Percentiles rank a stretch among this genome's conserved stretches.
phyloP scores from a whole-genome alignment of 2,888 invertebrate genomes.

The Limnephilus lunatus region DNA sequence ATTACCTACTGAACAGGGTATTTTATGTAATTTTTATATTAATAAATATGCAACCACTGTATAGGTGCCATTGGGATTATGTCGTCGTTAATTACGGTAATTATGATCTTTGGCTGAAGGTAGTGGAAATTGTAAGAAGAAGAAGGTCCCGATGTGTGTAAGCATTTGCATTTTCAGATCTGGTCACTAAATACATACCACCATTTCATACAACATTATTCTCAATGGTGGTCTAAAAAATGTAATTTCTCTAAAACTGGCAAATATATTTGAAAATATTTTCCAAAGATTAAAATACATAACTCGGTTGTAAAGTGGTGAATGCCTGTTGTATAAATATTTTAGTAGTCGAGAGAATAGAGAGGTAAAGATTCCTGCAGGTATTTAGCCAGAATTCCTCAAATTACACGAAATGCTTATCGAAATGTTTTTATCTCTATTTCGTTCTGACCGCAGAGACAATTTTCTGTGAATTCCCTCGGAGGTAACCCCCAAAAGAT shows the following conservation, averaged over 20 bases:
- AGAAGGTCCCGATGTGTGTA: too few species aligned
- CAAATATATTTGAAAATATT: neutral
- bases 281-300: neutral
- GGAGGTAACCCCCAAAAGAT: neutral
- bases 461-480: slow-evolving; percentile 5
- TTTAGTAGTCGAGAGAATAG: neutral
- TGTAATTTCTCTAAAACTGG: neutral
- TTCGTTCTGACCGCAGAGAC: slow-evolving; percentile 17
- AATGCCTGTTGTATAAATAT: neutral
- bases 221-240: too few species aligned
- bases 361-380: neutral
- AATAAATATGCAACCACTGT: too few species aligned
- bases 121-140: too few species aligned
- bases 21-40: too few species aligned
- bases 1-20: too few species aligned
- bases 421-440: slow-evolving; percentile 24
- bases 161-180: too few species aligned
- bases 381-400: neutral
- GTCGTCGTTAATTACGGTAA: too few species aligned
- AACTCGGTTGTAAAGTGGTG: neutral
- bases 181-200: too few species aligned
- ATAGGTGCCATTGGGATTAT: too few species aligned
- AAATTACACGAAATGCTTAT: neutral
- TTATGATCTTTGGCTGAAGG: too few species aligned
- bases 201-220: too few species aligned